phyloP scores from a whole-genome alignment of 2,797 vertebrate species.

The Myioborus melanocephalus region DNA sequence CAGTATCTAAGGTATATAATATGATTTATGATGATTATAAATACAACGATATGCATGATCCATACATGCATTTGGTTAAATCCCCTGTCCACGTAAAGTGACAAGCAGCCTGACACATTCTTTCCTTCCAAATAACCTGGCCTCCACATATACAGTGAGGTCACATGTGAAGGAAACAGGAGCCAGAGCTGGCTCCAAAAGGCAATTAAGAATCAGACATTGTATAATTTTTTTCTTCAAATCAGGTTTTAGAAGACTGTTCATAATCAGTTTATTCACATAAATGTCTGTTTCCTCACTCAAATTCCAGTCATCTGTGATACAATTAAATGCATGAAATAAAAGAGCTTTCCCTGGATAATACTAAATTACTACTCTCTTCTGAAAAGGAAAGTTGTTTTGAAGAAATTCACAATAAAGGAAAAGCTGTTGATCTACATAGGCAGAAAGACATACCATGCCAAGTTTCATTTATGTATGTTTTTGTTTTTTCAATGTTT shows the following conservation, averaged over 20 bases:
- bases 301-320: not conserved
- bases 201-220: not conserved
- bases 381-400: not conserved
- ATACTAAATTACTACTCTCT: not conserved
- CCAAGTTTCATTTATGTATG: slow-evolving; percentile 21
- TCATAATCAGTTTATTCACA: not conserved
- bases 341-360: not conserved
- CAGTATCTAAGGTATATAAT: too few relatives aligned
- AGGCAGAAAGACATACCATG: slow-evolving; percentile 21
- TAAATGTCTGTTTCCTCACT: not conserved
- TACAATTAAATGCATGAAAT: slow-evolving; percentile 7
- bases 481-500: slow-evolving; percentile 42
- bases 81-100: not conserved
- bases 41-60: not conserved
- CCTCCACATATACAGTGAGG: not conserved
- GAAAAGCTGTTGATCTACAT: slow-evolving; percentile 21
- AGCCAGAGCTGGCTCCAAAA: not conserved
- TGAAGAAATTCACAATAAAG: not conserved
- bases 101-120: not conserved
- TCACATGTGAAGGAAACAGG: accelerated
- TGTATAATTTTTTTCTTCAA: not conserved
- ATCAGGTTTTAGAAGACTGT: not conserved
- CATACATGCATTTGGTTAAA: not conserved
- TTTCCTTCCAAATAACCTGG: not conserved
- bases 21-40: too few relatives aligned